Conservation (phyloP, 2,797 vertebrate genomes). For the Petrocephalus schoutedeni region DNA sequence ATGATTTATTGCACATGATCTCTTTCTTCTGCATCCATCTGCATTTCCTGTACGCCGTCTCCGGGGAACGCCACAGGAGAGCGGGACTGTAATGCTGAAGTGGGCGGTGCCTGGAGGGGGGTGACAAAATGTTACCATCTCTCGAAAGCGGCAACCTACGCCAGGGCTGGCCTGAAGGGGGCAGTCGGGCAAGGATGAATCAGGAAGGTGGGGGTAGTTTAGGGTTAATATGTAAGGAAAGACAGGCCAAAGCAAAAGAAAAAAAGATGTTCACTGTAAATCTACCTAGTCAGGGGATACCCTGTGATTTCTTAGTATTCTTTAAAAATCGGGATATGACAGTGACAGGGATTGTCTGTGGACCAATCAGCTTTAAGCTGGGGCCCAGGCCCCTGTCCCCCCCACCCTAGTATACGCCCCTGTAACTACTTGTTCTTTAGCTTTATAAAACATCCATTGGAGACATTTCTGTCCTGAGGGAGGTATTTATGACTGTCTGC, state of each 20-base stretch:
- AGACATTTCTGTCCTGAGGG: background rate
- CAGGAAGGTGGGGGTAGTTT: background rate
- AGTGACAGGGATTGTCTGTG: background rate
- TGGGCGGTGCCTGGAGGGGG: no score
- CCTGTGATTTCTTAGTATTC: background rate
- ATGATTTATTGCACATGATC: slow-evolving; percentile 54
- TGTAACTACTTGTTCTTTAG: background rate
- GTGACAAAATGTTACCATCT: background rate
- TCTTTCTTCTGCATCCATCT: slow-evolving; percentile 45
- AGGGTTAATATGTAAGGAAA: background rate
- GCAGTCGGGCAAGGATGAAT: background rate
- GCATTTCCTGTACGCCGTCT: slow-evolving; percentile 42
- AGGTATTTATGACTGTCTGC: background rate
- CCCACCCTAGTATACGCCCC: background rate
- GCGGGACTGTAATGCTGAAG: slow-evolving; percentile 50
- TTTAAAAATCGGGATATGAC: no score
- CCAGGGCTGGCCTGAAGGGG: background rate
- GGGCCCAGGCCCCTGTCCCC: background rate
- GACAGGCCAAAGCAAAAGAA: background rate
- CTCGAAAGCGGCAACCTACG: background rate
- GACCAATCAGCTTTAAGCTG: background rate
- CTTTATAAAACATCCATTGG: background rate
- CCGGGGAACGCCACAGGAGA: slow-evolving; percentile 33
- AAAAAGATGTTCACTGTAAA: background rate
- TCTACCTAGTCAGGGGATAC: background rate